Evolutionary conservation across 2,797 vertebrate genomes (phyloP).

Genomic region (Hyperoplus immaculatus): DNA sequence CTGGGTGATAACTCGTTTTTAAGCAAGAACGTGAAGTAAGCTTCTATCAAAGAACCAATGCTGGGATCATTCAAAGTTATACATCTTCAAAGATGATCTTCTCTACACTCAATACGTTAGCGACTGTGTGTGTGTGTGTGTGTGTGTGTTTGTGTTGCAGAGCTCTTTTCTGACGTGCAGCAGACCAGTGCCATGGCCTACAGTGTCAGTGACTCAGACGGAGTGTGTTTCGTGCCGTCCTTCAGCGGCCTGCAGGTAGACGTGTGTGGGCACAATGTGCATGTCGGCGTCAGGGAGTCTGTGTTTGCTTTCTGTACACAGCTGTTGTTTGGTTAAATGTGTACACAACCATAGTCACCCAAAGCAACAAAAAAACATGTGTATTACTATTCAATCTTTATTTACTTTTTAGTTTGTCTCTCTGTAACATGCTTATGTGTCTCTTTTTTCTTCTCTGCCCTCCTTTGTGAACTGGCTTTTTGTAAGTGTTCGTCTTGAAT

Average conservation of each 20-base stretch:
- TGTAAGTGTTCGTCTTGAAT: slow-evolving; percentile 71
- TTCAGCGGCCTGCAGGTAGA: slow-evolving; percentile 95
- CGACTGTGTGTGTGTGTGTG: neutral
- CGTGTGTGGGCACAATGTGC: neutral
- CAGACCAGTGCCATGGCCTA: slow-evolving; percentile 92
- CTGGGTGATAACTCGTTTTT: neutral
- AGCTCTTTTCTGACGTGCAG: slow-evolving; percentile 89
- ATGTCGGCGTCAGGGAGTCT: neutral
- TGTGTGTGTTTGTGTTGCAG: slow-evolving; percentile 74
- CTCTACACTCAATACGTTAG: too few species aligned
- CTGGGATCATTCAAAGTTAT: neutral
- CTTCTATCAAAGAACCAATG: neutral
- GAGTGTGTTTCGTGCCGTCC: slow-evolving; percentile 96
- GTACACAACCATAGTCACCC: neutral
- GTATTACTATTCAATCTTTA: neutral
- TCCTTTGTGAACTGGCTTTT: slow-evolving; percentile 60
- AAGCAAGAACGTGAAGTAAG: too few species aligned
- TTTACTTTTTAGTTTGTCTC: slow-evolving; percentile 25
- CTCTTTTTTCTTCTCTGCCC: slow-evolving; percentile 64
- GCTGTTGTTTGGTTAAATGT: neutral
- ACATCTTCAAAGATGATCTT: too few species aligned
- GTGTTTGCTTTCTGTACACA: neutral
- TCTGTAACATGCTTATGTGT: slow-evolving; percentile 61
- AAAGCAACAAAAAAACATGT: neutral
- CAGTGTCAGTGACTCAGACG: slow-evolving; percentile 90